Conservation (phyloP, 2,888 invertebrate genomes). For the Leptinotarsa peninsularis region DNA sequence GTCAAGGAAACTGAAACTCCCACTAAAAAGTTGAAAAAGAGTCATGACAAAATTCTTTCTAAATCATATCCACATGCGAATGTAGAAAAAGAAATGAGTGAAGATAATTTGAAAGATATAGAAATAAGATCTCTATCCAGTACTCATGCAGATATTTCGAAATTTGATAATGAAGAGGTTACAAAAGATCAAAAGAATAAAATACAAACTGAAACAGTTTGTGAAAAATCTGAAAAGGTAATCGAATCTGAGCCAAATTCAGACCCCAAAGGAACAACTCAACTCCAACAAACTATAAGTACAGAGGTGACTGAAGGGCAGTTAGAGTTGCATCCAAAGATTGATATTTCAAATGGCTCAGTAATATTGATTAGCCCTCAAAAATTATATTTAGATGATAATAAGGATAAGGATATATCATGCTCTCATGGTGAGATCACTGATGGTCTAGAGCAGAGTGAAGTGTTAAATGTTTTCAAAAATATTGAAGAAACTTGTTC, state of each 20-base stretch:
- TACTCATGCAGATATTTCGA: background rate
- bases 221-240: no score
- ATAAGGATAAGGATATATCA: no score
- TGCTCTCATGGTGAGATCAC: background rate
- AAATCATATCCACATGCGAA: background rate
- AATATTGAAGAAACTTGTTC: background rate
- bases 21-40: background rate
- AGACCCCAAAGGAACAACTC: no score
- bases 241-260: no score
- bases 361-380: no score
- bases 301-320: no score
- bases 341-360: no score
- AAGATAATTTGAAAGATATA: background rate
- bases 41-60: background rate
- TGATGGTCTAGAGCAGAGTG: background rate
- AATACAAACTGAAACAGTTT: background rate
- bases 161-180: background rate
- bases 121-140: background rate
- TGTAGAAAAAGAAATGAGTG: background rate
- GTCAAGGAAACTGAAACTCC: background rate
- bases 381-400: no score
- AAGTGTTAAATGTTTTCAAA: background rate
- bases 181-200: background rate
- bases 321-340: no score
- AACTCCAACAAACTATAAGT: no score